These are phyloP conservation scores for Narcine bancroftii DNA, from an alignment of 2,113 vertebrate species.

Conservation along the genomic window DNA sequence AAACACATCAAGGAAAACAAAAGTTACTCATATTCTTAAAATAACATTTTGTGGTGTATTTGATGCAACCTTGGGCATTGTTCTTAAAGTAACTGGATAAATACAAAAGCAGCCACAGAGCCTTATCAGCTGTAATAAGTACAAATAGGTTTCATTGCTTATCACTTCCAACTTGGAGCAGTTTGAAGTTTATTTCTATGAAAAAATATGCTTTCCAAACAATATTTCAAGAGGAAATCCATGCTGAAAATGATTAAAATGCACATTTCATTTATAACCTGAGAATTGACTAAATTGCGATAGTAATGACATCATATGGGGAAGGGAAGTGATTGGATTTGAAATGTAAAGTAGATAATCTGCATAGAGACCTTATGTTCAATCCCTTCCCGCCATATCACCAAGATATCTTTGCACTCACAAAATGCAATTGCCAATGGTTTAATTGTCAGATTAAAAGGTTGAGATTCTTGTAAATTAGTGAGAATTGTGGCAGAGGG, in stretches of 20 bases:
- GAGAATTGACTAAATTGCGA: no score
- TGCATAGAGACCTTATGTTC: no score
- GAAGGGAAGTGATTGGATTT: no score
- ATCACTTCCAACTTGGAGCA: not conserved
- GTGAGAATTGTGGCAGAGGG: no score
- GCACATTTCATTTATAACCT: no score
- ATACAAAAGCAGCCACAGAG: not conserved
- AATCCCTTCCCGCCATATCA: no score
- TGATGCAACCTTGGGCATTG: not conserved
- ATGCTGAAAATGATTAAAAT: slow-evolving; percentile 10
- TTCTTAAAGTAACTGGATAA: not conserved
- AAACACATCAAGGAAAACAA: not conserved
- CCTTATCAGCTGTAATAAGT: not conserved
- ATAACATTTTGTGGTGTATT: not conserved
- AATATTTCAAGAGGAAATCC: not conserved
- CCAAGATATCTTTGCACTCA: no score
- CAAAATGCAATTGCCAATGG: no score
- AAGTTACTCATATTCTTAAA: not conserved
- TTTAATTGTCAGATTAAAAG: no score
- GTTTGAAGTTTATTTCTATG: slow-evolving; percentile 1
- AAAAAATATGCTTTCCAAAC: not conserved
- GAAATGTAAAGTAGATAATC: no score
- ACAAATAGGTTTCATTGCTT: not conserved
- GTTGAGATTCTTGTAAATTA: no score
- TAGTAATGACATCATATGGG: no score